A percentile compares a stretch with the other conserved stretches of the same genome.
These are phyloP conservation scores for Gymnosoma rotundatum DNA, from an alignment of 2,888 invertebrate species.

Conservation along the genomic window DNA sequence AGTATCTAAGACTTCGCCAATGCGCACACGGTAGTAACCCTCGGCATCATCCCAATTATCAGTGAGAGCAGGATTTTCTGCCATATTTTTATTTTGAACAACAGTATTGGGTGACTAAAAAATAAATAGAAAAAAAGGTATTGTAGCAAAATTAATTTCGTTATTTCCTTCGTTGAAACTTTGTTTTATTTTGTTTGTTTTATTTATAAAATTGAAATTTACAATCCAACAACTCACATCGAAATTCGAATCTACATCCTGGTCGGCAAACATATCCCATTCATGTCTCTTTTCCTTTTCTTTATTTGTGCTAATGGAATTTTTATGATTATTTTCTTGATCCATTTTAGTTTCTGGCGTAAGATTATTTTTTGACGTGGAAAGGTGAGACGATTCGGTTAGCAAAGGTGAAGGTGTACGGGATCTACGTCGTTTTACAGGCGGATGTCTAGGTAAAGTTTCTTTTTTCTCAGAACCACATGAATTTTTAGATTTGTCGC, in stretches of 20 bases:
- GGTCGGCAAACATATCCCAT: slow-evolving; percentile 97
- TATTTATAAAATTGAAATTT: slow-evolving; percentile 71
- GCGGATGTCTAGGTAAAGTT: slow-evolving; percentile 14
- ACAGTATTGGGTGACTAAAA: slow-evolving; percentile 87
- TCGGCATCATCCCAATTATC: slow-evolving; percentile 99
- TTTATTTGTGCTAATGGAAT: slow-evolving; percentile 52
- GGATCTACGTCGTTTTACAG: slow-evolving; percentile 49
- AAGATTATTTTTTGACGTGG: slow-evolving; percentile 9
- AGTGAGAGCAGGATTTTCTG: slow-evolving; percentile 94
- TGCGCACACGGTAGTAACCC: slow-evolving; percentile 98
- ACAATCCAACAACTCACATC: slow-evolving; percentile 84
- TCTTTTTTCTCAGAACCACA: slow-evolving; percentile 23
- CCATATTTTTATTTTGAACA: slow-evolving; percentile 83
- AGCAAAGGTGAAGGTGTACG: slow-evolving; percentile 58
- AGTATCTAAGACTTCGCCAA: slow-evolving; percentile 95
- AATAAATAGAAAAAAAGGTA: neutral
- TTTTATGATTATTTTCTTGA: slow-evolving; percentile 67
- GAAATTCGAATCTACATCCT: slow-evolving; percentile 89
- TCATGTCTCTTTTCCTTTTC: slow-evolving; percentile 84
- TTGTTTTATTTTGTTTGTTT: neutral
- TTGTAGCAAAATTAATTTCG: neutral
- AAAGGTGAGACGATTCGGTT: slow-evolving; percentile 48
- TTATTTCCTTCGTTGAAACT: slow-evolving; percentile 2
- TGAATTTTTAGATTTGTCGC: slow-evolving; percentile 31
- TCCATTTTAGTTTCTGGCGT: slow-evolving; percentile 29